Percentiles rank a stretch among this genome's conserved stretches.
Evolutionary conservation across 2,113 vertebrate genomes (phyloP).

Genomic region (Proteles cristata): DNA sequence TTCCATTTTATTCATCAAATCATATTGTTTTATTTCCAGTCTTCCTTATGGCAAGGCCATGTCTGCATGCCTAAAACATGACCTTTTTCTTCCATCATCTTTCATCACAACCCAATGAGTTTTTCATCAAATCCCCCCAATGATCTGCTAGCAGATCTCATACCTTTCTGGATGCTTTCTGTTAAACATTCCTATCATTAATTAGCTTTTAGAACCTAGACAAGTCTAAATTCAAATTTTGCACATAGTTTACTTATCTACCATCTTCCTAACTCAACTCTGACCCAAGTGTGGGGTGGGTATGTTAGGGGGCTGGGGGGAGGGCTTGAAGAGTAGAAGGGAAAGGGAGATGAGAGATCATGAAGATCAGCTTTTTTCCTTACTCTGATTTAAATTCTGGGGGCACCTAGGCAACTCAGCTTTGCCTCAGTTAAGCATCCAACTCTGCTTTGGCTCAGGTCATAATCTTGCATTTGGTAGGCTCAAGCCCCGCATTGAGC

Average conservation of each 20-base stretch:
- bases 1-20: background rate
- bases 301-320: no score
- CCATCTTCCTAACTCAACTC: background rate
- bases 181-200: background rate
- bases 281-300: background rate
- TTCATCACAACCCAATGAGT: background rate
- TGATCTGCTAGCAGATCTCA: background rate
- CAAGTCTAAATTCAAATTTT: background rate
- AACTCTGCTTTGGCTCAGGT: no score
- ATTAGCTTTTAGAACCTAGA: background rate
- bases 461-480: no score
- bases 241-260: background rate
- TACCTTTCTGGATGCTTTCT: background rate
- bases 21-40: background rate
- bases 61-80: background rate
- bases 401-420: no score
- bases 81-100: background rate
- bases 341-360: background rate
- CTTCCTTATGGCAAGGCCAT: background rate
- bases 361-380: background rate
- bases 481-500: no score
- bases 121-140: background rate
- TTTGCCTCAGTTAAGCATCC: no score
- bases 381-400: background rate
- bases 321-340: no score